Percentiles rank a stretch among this genome's conserved stretches.
Evolutionary conservation across 2,113 vertebrate species (phyloP).

Genomic region (Jaculus jaculus): DNA sequence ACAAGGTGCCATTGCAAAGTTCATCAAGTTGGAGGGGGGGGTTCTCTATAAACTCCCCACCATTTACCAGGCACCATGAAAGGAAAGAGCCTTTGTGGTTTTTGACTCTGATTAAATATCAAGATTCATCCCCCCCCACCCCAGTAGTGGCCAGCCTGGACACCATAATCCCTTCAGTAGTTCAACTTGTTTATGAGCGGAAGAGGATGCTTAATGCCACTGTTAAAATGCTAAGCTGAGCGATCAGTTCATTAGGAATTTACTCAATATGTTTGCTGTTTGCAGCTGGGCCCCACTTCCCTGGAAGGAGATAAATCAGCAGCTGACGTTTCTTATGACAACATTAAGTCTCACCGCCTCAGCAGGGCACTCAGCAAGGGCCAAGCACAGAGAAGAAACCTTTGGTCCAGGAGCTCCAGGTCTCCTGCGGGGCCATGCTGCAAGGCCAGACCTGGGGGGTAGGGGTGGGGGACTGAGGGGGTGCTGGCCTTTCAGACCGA

Average conservation of each 20-base stretch:
- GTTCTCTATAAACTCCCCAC: neutral
- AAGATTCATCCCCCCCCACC: conserved; percentile 76
- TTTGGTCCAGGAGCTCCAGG: neutral
- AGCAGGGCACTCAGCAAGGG: neutral
- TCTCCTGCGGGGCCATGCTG: neutral
- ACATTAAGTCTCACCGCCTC: conserved; percentile 51
- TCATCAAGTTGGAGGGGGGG: neutral
- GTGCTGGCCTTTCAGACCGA: neutral
- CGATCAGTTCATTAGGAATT: conserved; percentile 83
- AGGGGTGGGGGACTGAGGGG: neutral
- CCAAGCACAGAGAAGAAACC: neutral
- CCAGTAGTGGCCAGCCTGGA: conserved; percentile 63
- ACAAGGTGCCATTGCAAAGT: neutral
- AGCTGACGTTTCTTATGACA: conserved; percentile 40
- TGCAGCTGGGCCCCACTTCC: conserved; percentile 66
- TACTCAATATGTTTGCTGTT: conserved; percentile 74
- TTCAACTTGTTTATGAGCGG: conserved; percentile 80
- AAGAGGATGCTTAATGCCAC: conserved; percentile 78
- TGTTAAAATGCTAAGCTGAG: conserved; percentile 83
- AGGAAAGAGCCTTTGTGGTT: conserved; percentile 18
- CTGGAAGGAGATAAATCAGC: conserved; percentile 74
- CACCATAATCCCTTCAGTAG: conserved; percentile 76
- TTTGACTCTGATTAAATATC: conserved; percentile 77
- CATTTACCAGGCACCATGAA: neutral
- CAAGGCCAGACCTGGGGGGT: neutral